These are phyloP conservation scores for Motacilla alba DNA, from an alignment of 2,113 vertebrate species.

Conservation along the genomic window DNA sequence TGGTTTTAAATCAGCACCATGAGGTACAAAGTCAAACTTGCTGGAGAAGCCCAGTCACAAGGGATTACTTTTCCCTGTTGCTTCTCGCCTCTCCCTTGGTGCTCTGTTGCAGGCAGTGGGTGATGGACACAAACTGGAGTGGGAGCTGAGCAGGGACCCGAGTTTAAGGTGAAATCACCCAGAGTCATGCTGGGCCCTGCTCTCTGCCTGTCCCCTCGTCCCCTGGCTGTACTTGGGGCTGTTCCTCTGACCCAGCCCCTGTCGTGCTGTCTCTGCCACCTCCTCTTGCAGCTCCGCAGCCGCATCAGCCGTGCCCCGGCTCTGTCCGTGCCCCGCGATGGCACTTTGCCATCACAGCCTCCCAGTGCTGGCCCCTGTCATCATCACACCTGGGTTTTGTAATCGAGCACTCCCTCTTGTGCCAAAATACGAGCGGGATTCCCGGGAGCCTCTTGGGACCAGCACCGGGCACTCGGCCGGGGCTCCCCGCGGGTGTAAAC, in stretches of 20 bases:
- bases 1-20: background rate
- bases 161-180: background rate
- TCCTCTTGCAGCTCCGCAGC: accelerated
- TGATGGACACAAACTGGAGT: background rate
- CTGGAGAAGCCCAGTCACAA: background rate
- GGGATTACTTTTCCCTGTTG: accelerated
- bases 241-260: background rate
- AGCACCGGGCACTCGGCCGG: accelerated
- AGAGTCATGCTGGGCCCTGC: background rate
- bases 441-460: background rate
- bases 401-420: accelerated
- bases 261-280: accelerated
- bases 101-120: background rate
- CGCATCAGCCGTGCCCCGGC: background rate
- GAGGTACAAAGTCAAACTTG: background rate
- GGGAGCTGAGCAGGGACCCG: background rate
- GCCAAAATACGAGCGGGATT: background rate
- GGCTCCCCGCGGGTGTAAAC: background rate
- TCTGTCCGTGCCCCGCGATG: background rate
- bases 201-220: background rate
- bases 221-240: background rate
- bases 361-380: background rate
- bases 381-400: background rate
- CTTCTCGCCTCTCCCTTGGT: background rate
- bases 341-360: background rate